Conservation (phyloP, 2,888 invertebrate genomes). For the Holacanthella duospinosa region DNA sequence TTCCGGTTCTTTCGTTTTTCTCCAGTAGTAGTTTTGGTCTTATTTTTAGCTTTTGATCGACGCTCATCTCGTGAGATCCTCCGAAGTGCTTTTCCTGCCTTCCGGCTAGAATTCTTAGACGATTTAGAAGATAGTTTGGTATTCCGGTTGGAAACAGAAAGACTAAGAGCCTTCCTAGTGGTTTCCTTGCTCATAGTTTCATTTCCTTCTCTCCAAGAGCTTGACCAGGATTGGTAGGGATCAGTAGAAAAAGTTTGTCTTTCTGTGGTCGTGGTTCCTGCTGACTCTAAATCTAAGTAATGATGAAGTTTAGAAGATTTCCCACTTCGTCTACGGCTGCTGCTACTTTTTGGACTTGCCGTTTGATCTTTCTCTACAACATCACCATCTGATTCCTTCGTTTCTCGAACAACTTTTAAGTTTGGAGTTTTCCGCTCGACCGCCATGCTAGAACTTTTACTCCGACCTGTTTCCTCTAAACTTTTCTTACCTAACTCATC, state of each 20-base stretch:
- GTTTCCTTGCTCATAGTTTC: background rate
- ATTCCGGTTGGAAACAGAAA: background rate
- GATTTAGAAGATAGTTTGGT: background rate
- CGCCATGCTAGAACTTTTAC: no score
- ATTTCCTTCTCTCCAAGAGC: constrained; percentile 10
- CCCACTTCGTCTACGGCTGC: background rate
- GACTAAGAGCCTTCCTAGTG: background rate
- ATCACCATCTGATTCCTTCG: background rate
- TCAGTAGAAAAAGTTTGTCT: background rate
- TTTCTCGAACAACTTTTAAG: background rate
- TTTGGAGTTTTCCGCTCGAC: background rate
- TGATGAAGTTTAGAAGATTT: background rate
- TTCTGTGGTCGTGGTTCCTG: background rate
- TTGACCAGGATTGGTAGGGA: background rate
- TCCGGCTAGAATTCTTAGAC: background rate
- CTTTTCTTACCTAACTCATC: no score
- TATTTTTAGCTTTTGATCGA: background rate
- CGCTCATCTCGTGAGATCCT: background rate
- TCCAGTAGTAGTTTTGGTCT: background rate
- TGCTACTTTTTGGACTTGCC: no score
- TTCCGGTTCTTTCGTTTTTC: constrained; percentile 17
- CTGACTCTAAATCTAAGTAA: background rate
- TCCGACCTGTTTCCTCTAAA: no score
- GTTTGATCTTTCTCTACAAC: background rate
- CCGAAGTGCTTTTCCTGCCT: background rate